Evolutionary conservation across 2,888 invertebrate genomes (phyloP).

Genomic region (Galeruca laticollis): DNA sequence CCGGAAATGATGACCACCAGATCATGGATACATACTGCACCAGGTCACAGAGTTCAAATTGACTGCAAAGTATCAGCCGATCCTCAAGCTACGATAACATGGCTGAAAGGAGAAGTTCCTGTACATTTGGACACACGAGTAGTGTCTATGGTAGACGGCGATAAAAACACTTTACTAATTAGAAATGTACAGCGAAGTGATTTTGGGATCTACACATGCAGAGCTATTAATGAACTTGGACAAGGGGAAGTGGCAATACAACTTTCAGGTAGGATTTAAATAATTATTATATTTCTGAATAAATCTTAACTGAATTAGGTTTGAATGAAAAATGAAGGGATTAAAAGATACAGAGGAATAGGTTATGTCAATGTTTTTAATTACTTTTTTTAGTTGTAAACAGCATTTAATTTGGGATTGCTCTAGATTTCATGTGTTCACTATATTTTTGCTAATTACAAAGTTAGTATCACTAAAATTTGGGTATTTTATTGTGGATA

Average conservation of each 20-base stretch:
- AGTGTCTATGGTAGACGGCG: conserved; percentile 66
- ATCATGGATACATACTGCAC: conserved; percentile 80
- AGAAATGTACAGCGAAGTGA: conserved; percentile 76
- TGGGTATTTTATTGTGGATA: too few species aligned
- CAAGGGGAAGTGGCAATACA: conserved; percentile 78
- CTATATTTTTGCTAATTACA: too few species aligned
- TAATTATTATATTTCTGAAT: background rate
- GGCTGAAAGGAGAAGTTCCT: conserved; percentile 75
- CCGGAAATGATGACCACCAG: conserved; percentile 77
- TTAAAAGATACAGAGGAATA: too few species aligned
- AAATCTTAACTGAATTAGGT: too few species aligned
- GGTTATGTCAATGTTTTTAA: too few species aligned
- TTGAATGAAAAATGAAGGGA: too few species aligned
- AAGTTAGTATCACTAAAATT: too few species aligned
- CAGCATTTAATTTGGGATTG: too few species aligned
- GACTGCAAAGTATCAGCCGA: conserved; percentile 78
- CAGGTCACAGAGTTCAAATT: conserved; percentile 77
- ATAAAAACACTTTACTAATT: conserved; percentile 76
- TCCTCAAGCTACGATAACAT: conserved; percentile 76
- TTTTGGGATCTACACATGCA: conserved; percentile 83
- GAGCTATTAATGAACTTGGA: conserved; percentile 81
- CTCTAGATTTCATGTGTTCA: too few species aligned
- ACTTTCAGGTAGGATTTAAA: conserved; percentile 72
- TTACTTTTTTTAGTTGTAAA: too few species aligned
- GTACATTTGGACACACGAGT: conserved; percentile 68